phyloP scores from a whole-genome alignment of 2,797 vertebrate genomes.

The Poeciliopsis presidionis region DNA sequence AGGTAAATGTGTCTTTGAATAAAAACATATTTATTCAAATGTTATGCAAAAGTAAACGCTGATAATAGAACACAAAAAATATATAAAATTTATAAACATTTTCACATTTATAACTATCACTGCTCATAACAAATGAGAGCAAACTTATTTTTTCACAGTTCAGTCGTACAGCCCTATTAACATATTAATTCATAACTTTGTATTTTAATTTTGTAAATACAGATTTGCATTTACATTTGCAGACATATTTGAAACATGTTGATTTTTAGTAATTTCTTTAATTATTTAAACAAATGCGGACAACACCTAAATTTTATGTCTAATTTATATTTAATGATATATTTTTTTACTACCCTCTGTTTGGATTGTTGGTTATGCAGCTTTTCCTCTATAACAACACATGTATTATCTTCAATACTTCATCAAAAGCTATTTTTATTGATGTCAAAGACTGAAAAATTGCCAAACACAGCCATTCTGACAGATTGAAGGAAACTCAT shows the following conservation, averaged over 20 bases:
- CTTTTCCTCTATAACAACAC: neutral
- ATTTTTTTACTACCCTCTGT: neutral
- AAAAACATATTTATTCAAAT: too few species aligned
- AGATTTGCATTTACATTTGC: neutral
- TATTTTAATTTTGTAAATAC: neutral
- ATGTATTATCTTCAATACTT: neutral
- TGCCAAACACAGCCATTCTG: neutral
- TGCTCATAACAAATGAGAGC: neutral
- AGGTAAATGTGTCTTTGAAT: neutral
- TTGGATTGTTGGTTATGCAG: neutral
- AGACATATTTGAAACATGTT: neutral
- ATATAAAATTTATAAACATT: too few species aligned
- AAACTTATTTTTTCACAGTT: neutral
- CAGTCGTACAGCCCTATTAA: neutral
- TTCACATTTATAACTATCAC: neutral
- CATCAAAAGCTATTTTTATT: neutral
- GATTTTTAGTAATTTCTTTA: neutral
- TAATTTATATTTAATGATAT: neutral
- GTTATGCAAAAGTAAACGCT: too few species aligned
- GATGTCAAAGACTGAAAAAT: neutral
- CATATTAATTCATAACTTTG: neutral
- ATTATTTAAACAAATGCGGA: neutral
- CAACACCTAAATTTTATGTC: neutral
- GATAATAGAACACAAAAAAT: too few species aligned
- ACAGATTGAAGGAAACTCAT: neutral